Percentiles rank a stretch among this genome's conserved stretches.
Evolutionary conservation across 2,888 invertebrate genomes (phyloP).

Genomic region (Drosophila nr. medialis): DNA sequence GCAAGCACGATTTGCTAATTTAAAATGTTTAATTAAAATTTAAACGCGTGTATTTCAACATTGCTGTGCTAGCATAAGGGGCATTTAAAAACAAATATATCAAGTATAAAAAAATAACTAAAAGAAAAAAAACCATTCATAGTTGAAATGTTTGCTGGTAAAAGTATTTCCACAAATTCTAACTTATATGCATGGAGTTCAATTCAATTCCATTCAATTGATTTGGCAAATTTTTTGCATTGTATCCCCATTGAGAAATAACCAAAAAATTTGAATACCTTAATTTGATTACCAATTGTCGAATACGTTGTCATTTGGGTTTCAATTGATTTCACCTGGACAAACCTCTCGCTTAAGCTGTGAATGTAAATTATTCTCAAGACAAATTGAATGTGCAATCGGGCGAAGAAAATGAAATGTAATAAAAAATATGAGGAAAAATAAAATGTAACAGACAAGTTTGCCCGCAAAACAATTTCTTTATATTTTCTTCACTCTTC

Average conservation of each 20-base stretch:
- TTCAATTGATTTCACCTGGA: constrained; percentile 24
- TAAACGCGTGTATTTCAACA: not conserved
- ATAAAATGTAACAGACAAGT: constrained; percentile 32
- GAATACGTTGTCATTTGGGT: constrained; percentile 14
- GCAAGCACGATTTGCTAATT: constrained; percentile 23
- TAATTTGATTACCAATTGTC: constrained; percentile 49
- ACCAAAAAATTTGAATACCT: constrained; percentile 27
- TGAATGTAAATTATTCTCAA: constrained; percentile 53
- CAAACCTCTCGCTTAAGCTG: constrained; percentile 36
- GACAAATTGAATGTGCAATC: constrained; percentile 59
- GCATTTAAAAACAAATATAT: not conserved
- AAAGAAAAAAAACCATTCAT: not conserved
- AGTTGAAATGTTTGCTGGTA: not conserved
- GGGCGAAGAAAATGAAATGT: constrained; percentile 44
- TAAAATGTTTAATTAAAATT: constrained; percentile 27
- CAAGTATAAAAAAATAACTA: not conserved
- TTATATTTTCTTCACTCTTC: constrained; percentile 24
- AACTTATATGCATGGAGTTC: constrained; percentile 5
- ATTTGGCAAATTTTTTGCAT: constrained; percentile 12
- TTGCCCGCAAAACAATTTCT: constrained; percentile 52
- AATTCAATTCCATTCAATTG: constrained; percentile 13
- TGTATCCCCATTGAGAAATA: constrained; percentile 28
- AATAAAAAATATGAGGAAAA: constrained; percentile 27
- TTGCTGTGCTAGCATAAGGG: not conserved
- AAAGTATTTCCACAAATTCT: constrained; percentile 2